These are phyloP conservation scores for Vannuccia rotundouncinata DNA, from an alignment of 2,888 invertebrate species.

Conservation along the genomic window DNA sequence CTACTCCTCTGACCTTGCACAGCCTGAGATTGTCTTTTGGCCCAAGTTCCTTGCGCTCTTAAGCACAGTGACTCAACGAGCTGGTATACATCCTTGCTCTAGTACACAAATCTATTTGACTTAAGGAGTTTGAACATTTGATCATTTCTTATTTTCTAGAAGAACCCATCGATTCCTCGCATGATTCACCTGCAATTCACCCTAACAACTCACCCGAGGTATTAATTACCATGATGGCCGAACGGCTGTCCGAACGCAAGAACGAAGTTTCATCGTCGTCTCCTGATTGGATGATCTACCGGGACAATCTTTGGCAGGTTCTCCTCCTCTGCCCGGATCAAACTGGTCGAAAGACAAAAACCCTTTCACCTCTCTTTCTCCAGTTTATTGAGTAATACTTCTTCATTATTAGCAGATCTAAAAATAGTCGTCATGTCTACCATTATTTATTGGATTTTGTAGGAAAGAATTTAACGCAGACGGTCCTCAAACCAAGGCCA, in stretches of 20 bases:
- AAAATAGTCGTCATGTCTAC: background rate
- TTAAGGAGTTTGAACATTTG: no score
- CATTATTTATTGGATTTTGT: background rate
- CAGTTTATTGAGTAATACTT: constrained; percentile 69
- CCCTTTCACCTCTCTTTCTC: constrained; percentile 72
- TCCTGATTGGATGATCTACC: constrained; percentile 68
- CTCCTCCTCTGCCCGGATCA: constrained; percentile 69
- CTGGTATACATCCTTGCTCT: background rate
- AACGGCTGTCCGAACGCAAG: background rate
- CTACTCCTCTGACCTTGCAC: constrained; percentile 61
- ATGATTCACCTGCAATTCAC: background rate
- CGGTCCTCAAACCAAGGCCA: background rate
- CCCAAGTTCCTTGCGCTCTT: background rate
- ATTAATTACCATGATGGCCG: background rate
- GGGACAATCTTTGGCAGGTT: constrained; percentile 72
- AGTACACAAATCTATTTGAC: no score
- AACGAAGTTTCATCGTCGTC: background rate
- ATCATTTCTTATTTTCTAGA: no score
- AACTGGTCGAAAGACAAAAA: constrained; percentile 72
- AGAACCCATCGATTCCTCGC: no score
- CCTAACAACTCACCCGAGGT: background rate
- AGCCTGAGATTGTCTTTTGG: background rate
- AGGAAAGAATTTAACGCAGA: background rate
- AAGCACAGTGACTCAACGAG: background rate
- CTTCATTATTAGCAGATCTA: background rate